phyloP scores from a whole-genome alignment of 2,113 vertebrate genomes.

The Notothenia coriiceps region DNA sequence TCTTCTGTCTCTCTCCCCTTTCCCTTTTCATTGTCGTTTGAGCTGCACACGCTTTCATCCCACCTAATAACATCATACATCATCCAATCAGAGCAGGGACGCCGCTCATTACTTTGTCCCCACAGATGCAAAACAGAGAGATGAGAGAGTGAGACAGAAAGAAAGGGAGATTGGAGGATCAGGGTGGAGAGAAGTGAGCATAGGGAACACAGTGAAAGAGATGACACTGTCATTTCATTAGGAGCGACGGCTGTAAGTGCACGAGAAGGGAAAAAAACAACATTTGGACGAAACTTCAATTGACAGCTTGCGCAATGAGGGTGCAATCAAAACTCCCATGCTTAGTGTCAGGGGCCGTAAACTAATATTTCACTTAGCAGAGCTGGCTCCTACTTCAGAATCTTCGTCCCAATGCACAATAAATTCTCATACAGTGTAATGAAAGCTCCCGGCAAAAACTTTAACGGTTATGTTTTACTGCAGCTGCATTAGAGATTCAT shows the following conservation, averaged over 20 bases:
- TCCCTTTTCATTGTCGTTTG: constrained; percentile 59
- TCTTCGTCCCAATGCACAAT: constrained; percentile 18
- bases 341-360: constrained; percentile 39
- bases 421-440: constrained; percentile 39
- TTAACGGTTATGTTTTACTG: constrained; percentile 6
- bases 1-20: constrained; percentile 26
- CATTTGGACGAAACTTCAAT: constrained; percentile 64
- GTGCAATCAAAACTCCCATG: constrained; percentile 61
- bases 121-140: constrained; percentile 43
- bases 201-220: constrained; percentile 45
- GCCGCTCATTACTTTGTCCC: constrained; percentile 67
- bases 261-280: constrained; percentile 25
- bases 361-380: constrained; percentile 64
- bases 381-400: constrained; percentile 30
- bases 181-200: constrained; percentile 46
- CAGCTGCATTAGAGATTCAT: constrained; percentile 17
- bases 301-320: constrained; percentile 58
- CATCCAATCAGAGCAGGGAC: constrained; percentile 72
- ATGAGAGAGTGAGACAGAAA: constrained; percentile 33
- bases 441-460: constrained; percentile 17
- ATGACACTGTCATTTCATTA: constrained; percentile 64
- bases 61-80: constrained; percentile 72
- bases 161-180: constrained; percentile 46
- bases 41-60: constrained; percentile 74
- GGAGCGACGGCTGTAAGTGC: constrained; percentile 58